phyloP scores from a whole-genome alignment of 2,113 vertebrate species.

The Acanthisitta chloris region DNA sequence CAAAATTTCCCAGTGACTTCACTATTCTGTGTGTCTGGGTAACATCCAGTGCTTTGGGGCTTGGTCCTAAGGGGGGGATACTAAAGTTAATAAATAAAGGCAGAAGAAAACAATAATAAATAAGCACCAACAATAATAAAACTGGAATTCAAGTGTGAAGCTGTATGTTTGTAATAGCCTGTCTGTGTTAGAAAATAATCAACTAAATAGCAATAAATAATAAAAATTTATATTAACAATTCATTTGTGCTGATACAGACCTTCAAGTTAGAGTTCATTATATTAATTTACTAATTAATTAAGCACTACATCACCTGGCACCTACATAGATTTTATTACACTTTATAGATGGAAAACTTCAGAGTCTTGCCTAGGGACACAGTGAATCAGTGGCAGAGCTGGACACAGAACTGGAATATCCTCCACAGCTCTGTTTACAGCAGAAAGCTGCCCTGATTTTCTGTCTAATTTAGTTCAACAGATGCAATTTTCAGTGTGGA shows the following conservation, averaged over 20 bases:
- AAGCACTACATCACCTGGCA: constrained; percentile 25
- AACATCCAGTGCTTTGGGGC: neutral
- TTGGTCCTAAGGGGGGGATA: neutral
- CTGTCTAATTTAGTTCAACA: constrained; percentile 51
- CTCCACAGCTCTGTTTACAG: constrained; percentile 17
- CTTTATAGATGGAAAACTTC: constrained; percentile 59
- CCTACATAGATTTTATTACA: constrained; percentile 22
- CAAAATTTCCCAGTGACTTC: neutral
- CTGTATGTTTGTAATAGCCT: constrained; percentile 54
- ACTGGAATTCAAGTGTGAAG: constrained; percentile 55
- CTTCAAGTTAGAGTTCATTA: constrained; percentile 49
- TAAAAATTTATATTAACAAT: constrained; percentile 65
- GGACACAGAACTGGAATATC: constrained; percentile 43
- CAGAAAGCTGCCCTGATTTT: constrained; percentile 42
- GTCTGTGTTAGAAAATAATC: constrained; percentile 53
- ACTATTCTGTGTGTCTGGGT: neutral
- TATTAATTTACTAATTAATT: constrained; percentile 60
- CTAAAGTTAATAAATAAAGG: neutral
- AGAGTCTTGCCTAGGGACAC: constrained; percentile 59
- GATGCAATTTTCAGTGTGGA: constrained; percentile 34
- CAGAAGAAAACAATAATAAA: constrained; percentile 46
- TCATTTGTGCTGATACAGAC: constrained; percentile 66
- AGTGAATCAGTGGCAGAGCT: constrained; percentile 57
- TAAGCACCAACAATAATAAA: constrained; percentile 42
- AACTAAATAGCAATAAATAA: constrained; percentile 67